Base-by-base conservation (phyloP, 23 tunicate species). In the Clavelina lepadiformis region DNA sequence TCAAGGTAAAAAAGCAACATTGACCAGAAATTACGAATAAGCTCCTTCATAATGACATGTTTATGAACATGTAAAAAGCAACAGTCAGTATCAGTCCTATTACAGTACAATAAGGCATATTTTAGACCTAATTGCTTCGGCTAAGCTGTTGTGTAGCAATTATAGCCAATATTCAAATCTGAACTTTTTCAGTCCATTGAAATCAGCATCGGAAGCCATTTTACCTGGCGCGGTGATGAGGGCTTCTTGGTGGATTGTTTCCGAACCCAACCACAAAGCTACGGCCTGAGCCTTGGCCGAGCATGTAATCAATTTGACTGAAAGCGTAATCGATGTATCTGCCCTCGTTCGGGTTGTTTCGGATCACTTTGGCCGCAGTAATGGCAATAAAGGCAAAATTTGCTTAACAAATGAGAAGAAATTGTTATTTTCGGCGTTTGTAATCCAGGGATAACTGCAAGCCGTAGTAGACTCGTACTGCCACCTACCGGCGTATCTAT, bases 151-250 rank as follows among this genome's bases (percentile, higher is more conserved):
- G n/a, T n/a, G n/a, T n/a, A n/a, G n/a, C n/a, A n/a, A n/a, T n/a
- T n/a, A n/a, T n/a, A n/a, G n/a, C n/a, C n/a, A n/a, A n/a, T n/a
- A n/a, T n/a, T n/a, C n/a, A n/a, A n/a, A n/a, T n/a, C n/a, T n/a
- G n/a, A n/a, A n/a, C n/a, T n/a, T n/a, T n/a, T n/a, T n/a, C n/a
- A n/a, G n/a, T n/a, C n/a, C n/a, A n/a, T n/a, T n/a, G n/a, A n/a
- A n/a, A n/a, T n/a, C n/a, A n/a, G n/a, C n/a, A n/a, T n/a, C n/a
- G n/a, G n/a, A n/a, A n/a, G n/a, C n/a, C n/a, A n/a, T n/a, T n/a
- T 41, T 70, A 89, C 97, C 97, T 89, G 27, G 89, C 58, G 46
- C 99, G 51, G 57, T 94, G 99, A 65, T 94, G 95, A 0, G 99
- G 95, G 44, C 73, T 62, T 50, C 72, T 41, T 6, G 99, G 99